These are phyloP conservation scores for Bubo blakistoni DNA, from an alignment of 2,113 vertebrate species.

Conservation along the genomic window DNA sequence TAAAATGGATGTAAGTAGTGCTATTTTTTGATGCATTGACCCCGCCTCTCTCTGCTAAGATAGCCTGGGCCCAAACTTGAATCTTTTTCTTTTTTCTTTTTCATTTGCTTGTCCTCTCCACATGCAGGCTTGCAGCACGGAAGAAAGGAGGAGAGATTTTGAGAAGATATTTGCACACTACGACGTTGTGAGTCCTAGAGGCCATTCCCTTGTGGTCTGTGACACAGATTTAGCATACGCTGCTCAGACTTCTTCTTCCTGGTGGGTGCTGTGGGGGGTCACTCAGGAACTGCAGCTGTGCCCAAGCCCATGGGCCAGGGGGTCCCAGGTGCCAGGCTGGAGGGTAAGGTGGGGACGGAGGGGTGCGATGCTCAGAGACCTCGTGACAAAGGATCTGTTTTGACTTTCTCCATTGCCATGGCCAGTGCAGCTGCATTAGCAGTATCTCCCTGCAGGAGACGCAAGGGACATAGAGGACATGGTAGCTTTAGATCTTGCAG, in stretches of 20 bases:
- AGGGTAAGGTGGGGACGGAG: neutral
- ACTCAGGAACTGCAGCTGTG: neutral
- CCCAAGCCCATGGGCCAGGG: neutral
- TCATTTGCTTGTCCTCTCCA: neutral
- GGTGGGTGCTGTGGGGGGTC: neutral
- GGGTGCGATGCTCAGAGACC: neutral
- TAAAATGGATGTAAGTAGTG: constrained; percentile 88
- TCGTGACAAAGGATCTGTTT: neutral
- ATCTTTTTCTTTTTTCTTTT: neutral
- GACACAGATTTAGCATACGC: neutral
- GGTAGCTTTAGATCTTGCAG: neutral
- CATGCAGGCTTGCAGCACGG: constrained; percentile 80
- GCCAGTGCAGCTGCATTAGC: neutral
- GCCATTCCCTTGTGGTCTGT: accelerated
- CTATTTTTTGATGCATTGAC: neutral
- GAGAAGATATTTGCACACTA: constrained; percentile 95
- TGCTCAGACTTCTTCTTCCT: neutral
- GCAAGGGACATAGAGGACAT: neutral
- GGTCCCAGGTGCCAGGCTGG: accelerated
- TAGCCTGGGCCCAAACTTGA: neutral
- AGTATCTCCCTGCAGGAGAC: neutral
- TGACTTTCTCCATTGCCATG: accelerated
- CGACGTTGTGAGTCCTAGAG: constrained; percentile 86
- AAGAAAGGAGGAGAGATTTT: constrained; percentile 91
- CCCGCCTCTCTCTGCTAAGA: neutral